A percentile compares a stretch with the other conserved stretches of the same genome.
Conservation (phyloP, 2,113 vertebrate species). For the Takifugu bimaculatus region DNA sequence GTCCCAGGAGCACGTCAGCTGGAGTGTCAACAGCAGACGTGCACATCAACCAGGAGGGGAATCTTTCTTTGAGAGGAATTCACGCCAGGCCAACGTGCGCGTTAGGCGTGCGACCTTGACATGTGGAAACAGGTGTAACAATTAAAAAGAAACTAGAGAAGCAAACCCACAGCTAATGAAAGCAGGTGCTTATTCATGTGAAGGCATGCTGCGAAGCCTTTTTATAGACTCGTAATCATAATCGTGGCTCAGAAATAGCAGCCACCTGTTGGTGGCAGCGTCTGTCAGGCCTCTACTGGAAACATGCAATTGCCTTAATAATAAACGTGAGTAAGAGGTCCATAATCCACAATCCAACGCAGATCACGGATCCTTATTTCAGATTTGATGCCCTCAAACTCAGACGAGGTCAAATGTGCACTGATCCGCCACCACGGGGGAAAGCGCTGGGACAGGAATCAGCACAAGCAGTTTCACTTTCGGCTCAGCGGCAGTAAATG, state of each 20-base stretch:
- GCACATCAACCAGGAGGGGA: slow-evolving; percentile 14
- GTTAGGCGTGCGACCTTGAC: neutral
- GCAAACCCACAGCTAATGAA: slow-evolving; percentile 2
- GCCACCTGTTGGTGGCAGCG: slow-evolving; percentile 54
- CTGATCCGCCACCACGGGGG: no score
- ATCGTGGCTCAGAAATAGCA: slow-evolving; percentile 46
- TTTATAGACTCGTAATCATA: slow-evolving; percentile 38
- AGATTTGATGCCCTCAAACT: no score
- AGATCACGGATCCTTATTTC: no score
- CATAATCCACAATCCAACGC: no score
- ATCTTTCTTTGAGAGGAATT: slow-evolving; percentile 8
- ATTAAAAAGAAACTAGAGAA: neutral
- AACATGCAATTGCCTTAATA: neutral
- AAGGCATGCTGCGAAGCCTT: slow-evolving; percentile 15
- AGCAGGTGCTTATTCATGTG: slow-evolving; percentile 16
- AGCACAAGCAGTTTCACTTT: no score
- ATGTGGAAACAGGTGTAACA: neutral
- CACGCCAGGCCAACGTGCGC: neutral
- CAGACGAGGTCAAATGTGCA: no score
- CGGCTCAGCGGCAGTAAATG: no score
- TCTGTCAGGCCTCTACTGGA: neutral
- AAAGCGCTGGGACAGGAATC: no score
- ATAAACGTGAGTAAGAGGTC: no score
- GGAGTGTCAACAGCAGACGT: slow-evolving; percentile 27
- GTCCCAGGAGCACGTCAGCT: slow-evolving; percentile 2